Evolutionary conservation across 2,113 vertebrate genomes (phyloP).

Genomic region (Mungos mungo): DNA sequence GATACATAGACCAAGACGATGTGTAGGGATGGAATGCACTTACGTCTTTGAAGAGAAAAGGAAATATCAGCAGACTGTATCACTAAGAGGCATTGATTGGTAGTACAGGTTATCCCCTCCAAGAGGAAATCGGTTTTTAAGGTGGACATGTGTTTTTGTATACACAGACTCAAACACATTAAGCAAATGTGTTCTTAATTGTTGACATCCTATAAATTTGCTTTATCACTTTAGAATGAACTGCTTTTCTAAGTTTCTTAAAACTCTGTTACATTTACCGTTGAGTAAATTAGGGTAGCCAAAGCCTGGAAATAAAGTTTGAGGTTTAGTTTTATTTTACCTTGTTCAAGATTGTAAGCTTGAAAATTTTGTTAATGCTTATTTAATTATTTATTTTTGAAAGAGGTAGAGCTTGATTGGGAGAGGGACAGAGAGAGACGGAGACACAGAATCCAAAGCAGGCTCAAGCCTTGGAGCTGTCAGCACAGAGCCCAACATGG

Average conservation of each 20-base stretch:
- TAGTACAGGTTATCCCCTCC: neutral
- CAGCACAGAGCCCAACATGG: no score
- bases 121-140: neutral
- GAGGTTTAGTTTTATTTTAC: neutral
- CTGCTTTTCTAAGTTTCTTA: slow-evolving; percentile 3
- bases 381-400: no score
- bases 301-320: neutral
- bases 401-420: no score
- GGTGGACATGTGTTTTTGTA: neutral
- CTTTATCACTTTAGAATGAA: neutral
- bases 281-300: neutral
- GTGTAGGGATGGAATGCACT: neutral
- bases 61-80: neutral
- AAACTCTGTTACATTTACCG: neutral
- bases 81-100: neutral
- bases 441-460: no score
- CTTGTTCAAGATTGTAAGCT: neutral
- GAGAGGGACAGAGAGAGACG: no score
- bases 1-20: neutral
- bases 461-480: no score
- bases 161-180: neutral
- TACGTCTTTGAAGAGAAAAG: neutral
- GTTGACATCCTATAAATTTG: neutral
- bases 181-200: slow-evolving; percentile 12
- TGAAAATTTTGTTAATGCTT: neutral